Evolutionary conservation across 1,140 invertebrate species (phyloP), one percentile per base, ranked within the genome.

Genomic region (Sinella curviseta): DNA sequence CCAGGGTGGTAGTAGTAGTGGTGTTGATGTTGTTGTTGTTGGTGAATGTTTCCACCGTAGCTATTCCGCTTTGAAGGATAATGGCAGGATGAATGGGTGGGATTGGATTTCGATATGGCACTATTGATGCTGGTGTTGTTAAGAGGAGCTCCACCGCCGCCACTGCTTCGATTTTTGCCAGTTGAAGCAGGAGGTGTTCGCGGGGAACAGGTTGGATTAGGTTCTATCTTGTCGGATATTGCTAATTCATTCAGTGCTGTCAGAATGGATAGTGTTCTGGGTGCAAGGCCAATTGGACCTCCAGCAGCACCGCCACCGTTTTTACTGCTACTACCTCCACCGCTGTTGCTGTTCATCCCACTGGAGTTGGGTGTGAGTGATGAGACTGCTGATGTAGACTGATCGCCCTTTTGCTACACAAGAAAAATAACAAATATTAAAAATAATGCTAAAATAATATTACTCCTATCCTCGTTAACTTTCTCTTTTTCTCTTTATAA

Each of bases 231-330:
- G 57, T 82, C 78, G 28, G 76, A 79, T 57, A 78, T 76, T 30
- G 76, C 78, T 74, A 82, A 73, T 77, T 82, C 79, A 77, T 81
- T 80, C 33, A 82, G 36, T 33, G 82, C 82, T 39, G 77, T 80
- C 31, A 82, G 26, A 54, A 82, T 81, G 20, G 79, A 79, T 14
- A 82, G 48, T 26, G 82, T 82, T 35, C 39, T 35, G 16, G 82
- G 82, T 26, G 77, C 82, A 12, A 55, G 79, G 36, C 81, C 81
- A 36, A 77, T 77, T 48, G 77, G 31, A 31, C 65, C 31, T n/a
- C n/a, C n/a, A n/a, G n/a, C n/a, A 60, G 14, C 24, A 31, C 28
- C n/a, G 24, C 24, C 24, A 26, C 26, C 26, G 3, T 33, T 33
- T 12, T n/a, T 33, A 70, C 2, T 14, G 14, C 24, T 65, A 65